Evolutionary conservation across 2,797 vertebrate genomes (phyloP).

Genomic region (Sylvilagus floridanus): DNA sequence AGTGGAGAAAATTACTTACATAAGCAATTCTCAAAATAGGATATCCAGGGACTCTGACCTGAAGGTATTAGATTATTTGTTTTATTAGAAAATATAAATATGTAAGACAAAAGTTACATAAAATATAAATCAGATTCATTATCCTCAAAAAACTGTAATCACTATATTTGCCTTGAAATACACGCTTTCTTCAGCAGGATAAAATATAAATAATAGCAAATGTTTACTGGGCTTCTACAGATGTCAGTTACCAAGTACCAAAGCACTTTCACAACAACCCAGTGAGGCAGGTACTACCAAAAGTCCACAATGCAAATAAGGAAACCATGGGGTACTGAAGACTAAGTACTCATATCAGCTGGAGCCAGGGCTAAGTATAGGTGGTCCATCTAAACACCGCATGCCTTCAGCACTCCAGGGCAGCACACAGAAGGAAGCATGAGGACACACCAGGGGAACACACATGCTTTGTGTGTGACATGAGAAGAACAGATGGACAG

Average conservation of each 20-base stretch:
- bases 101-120: not conserved
- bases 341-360: not conserved
- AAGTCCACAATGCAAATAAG: not conserved
- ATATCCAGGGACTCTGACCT: not conserved
- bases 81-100: constrained; percentile 9
- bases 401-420: not conserved
- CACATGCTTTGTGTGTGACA: too few relatives aligned
- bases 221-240: not conserved
- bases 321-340: not conserved
- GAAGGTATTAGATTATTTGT: constrained; percentile 17
- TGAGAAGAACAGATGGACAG: not conserved
- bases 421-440: not conserved
- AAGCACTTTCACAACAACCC: not conserved
- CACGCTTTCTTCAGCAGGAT: not conserved
- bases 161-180: not conserved
- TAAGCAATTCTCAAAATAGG: constrained; percentile 37
- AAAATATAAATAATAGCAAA: constrained; percentile 9
- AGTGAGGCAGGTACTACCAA: not conserved
- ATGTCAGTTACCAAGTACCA: too few relatives aligned
- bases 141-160: not conserved
- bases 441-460: not conserved
- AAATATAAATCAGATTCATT: not conserved
- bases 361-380: not conserved
- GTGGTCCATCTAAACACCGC: not conserved
- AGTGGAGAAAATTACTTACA: constrained; percentile 54